Evolutionary conservation across 1,140 invertebrate species (phyloP), one percentile per base, ranked within the genome.

Genomic region (Phenacoccus solenopsis): DNA sequence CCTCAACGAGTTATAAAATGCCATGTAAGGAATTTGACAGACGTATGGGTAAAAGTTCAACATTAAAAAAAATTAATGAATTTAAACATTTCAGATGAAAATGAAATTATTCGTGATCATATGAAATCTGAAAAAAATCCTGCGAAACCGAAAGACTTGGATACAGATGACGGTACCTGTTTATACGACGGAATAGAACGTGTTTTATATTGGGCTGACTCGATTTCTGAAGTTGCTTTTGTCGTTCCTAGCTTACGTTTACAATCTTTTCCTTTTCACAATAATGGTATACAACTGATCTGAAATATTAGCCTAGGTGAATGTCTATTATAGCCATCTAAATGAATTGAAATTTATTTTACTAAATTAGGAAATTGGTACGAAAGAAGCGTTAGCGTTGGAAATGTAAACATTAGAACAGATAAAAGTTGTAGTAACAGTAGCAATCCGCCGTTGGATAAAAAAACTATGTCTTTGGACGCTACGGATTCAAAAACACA

Each of bases 181-280:
- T 76, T 88, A 13, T 93, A 90, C 77, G 88, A 90, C 79, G 88
- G 87, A 0, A 81, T 84, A 20, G 83, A 84, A 57, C 83, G 87
- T 73, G 87, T 95, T 0, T 78, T 98, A 1, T 98, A 98, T 80
- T 98, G 95, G 95, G 90, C 94, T n/a, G 96, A 98, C 80, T 89
- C 92, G 0, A 90, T 87, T 27, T 91, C 92, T 1, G 95, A 98
- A 82, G 87, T 98, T 70, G 93, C 94, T 0, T 97, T 98, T 81
- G 85, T 98, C 59, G 90, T 98, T 22, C 95, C 96, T 1, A 91
- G 59, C 20, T 25, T 64, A 3, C 59, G 59, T 4, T 27, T 25
- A 27, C 59, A 64, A 27, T 25, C 25, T 24, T 64, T 27, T 24
- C 59, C 59, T 3, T 25, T 49, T 16, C 38, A 64, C 16, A 24